Evolutionary conservation across 2,797 vertebrate species (phyloP).

Genomic region (Squalus acanthias): DNA sequence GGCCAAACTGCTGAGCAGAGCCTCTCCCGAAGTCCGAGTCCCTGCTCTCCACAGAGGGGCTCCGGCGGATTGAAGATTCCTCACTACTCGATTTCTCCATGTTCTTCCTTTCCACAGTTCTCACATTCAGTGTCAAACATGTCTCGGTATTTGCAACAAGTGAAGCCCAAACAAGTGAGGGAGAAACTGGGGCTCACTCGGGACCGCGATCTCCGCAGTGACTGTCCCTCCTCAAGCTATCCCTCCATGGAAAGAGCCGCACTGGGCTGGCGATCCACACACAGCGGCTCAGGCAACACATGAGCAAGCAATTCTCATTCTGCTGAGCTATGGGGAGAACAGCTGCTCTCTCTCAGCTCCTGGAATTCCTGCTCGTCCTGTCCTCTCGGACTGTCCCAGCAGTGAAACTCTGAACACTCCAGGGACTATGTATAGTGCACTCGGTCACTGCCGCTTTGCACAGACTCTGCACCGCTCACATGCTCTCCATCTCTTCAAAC

Average conservation of each 20-base stretch:
- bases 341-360: conserved; percentile 46
- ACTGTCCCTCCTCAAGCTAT: conserved; percentile 41
- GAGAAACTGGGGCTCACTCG: conserved; percentile 40
- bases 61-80: conserved; percentile 95
- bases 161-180: conserved; percentile 44
- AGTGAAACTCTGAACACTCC: conserved; percentile 47
- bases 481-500: conserved; percentile 46
- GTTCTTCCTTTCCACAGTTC: conserved; percentile 66
- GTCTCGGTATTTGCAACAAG: conserved; percentile 65
- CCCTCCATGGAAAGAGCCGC: conserved; percentile 44
- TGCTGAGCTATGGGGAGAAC: conserved; percentile 50
- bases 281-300: conserved; percentile 41
- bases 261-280: conserved; percentile 43
- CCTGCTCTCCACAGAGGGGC: conserved; percentile 93
- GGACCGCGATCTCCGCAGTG: not conserved
- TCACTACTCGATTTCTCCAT: conserved; percentile 99
- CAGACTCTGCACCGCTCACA: conserved; percentile 46
- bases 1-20: conserved; percentile 84
- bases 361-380: conserved; percentile 40
- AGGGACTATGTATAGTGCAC: conserved; percentile 51
- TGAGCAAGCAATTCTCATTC: conserved; percentile 43
- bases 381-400: not conserved
- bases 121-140: conserved; percentile 73
- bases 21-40: conserved; percentile 87
- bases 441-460: conserved; percentile 45